A percentile compares a stretch with the other conserved stretches of the same genome.
Conservation (phyloP, 2,888 invertebrate species). For the Podabrus alpinus region DNA sequence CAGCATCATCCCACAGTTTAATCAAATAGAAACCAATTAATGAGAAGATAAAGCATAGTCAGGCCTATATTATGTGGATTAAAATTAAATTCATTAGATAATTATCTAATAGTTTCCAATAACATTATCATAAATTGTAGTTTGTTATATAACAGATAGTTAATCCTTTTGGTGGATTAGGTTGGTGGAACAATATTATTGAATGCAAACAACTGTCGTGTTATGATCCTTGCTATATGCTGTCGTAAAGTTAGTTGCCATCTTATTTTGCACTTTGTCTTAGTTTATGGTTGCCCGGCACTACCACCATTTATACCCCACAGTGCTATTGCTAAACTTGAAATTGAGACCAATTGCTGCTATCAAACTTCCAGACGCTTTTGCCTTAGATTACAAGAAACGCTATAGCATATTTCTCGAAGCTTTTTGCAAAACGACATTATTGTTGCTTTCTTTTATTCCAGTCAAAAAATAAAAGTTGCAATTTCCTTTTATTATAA, state of each 20-base stretch:
- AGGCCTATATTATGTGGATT: not conserved
- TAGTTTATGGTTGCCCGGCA: constrained; percentile 31
- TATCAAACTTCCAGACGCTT: constrained; percentile 18
- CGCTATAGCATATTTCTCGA: not conserved
- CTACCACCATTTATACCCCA: constrained; percentile 31
- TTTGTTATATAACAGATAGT: constrained; percentile 5
- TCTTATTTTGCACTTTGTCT: constrained; percentile 30
- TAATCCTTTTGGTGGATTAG: not conserved
- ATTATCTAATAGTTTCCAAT: constrained; percentile 7
- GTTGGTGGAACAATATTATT: constrained; percentile 8
- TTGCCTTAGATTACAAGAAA: constrained; percentile 8
- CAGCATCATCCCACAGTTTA: not conserved
- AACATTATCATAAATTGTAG: constrained; percentile 14
- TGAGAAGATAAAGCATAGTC: not conserved
- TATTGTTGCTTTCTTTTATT: not conserved
- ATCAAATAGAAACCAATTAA: not conserved
- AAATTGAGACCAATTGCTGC: constrained; percentile 23
- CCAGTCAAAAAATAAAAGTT: not conserved
- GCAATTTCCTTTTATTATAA: not conserved
- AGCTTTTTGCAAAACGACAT: not conserved
- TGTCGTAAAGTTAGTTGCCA: constrained; percentile 18
- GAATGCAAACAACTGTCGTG: constrained; percentile 20
- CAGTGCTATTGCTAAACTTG: constrained; percentile 33
- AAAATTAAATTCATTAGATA: not conserved
- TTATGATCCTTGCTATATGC: constrained; percentile 13